These are phyloP conservation scores for Aulostomus chinensis DNA, from an alignment of 2,797 vertebrate species.

Conservation along the genomic window DNA sequence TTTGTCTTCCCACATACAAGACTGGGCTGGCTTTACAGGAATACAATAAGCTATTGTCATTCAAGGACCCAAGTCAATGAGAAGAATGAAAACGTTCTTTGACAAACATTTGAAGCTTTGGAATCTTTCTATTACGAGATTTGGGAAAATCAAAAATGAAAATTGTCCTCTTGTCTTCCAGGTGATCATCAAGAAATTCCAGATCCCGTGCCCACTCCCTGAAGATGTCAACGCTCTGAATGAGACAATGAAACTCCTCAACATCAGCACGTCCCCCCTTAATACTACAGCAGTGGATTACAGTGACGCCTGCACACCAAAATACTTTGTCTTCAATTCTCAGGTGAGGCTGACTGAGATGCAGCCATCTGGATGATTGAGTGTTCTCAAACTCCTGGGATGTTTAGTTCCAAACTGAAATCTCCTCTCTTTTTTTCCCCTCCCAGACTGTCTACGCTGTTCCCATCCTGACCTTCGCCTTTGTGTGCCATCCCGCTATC, in stretches of 20 bases:
- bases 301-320: constrained; percentile 84
- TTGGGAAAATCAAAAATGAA: not conserved
- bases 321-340: constrained; percentile 93
- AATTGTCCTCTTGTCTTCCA: constrained; percentile 51
- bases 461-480: constrained; percentile 95
- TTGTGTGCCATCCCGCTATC: constrained; percentile 96
- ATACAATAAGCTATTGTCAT: too few relatives aligned
- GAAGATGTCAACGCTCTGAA: constrained; percentile 62
- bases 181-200: constrained; percentile 98
- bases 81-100: too few relatives aligned
- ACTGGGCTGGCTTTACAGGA: too few relatives aligned
- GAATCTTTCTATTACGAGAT: too few relatives aligned
- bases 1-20: too few relatives aligned
- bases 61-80: too few relatives aligned
- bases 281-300: constrained; percentile 54
- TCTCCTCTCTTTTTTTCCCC: too few relatives aligned
- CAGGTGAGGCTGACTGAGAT: constrained; percentile 76
- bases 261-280: constrained; percentile 54
- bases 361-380: too few relatives aligned
- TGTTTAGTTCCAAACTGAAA: not conserved
- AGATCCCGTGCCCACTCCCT: constrained; percentile 86
- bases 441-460: constrained; percentile 93
- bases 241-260: constrained; percentile 61
- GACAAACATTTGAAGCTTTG: too few relatives aligned
- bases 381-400: not conserved